Evolutionary conservation across 2,888 invertebrate species (phyloP), one percentile per base, ranked within the genome.

Genomic region (Disparrhopalites patrizii): DNA sequence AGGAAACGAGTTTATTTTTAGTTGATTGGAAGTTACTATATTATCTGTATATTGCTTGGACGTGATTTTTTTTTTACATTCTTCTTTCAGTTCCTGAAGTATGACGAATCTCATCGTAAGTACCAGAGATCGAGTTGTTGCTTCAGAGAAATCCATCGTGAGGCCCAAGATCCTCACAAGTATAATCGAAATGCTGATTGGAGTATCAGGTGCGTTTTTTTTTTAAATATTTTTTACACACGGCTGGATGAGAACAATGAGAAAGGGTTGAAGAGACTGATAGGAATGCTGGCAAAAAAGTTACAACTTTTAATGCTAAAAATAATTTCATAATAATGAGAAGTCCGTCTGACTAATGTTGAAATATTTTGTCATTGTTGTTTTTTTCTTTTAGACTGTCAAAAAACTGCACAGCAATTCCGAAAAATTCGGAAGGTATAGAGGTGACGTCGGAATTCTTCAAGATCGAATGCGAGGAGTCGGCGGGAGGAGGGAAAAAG

Each of bases 151-250:
- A 62, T 74, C 28, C 55, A 55, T 0, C 65, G 74, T 31, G 66
- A 68, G 2, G 13, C 60, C 1, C 74, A 73, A 57, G 25, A 56
- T n/a, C 68, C 70, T 10, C 52, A 65, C 10, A 68, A 72, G 8
- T 74, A 72, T 52, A 62, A 71, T 31, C 65, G 69, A 51, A 64
- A 72, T 52, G 74, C 74, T 5, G 74, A 74, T 63, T 71, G 69
- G 69, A 60, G 47, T 30, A 60, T 71, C 25, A 58, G 23, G 74
- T 74, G 69, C 13, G 10, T 33, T 31, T 30, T 7, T 56, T 55
- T n/a, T n/a, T n/a, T n/a, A n/a, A 4, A 36, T 28, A 3, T n/a
- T n/a, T 47, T 10, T 5, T 2, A 15, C 3, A 5, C 47, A 52
- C 10, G 8, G 25, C 3, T 52, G 25, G 20, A 3, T 5, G 28